Evolutionary conservation across 2,113 vertebrate genomes (phyloP).

Genomic region (Ornithorhynchus anatinus): DNA sequence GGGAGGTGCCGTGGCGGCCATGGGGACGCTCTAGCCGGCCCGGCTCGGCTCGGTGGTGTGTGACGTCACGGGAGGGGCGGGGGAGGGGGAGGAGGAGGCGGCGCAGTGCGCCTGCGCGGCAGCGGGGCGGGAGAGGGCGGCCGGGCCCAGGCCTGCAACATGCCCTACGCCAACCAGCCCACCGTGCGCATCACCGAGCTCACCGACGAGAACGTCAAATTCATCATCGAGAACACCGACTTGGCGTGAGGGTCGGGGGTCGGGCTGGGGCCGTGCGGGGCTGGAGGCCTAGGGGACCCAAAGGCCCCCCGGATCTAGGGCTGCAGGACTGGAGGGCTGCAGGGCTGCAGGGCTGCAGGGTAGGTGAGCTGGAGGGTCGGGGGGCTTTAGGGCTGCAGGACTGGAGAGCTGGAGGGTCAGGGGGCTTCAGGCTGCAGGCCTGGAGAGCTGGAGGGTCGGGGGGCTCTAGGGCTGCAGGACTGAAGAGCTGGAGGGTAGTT

Average conservation of each 20-base stretch:
- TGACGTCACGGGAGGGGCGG: not conserved
- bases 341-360: not conserved
- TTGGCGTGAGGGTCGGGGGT: constrained; percentile 82
- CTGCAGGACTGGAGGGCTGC: rapidly evolving
- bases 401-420: not conserved
- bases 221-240: constrained; percentile 96
- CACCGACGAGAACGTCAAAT: constrained; percentile 95
- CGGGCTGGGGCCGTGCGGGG: not conserved
- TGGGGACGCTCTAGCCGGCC: not conserved
- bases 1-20: rapidly evolving
- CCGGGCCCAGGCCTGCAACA: constrained; percentile 7
- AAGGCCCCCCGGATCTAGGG: no score
- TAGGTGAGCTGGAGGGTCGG: not conserved
- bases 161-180: constrained; percentile 98
- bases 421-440: not conserved
- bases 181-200: constrained; percentile 95
- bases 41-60: not conserved
- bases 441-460: rapidly evolving
- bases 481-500: not conserved
- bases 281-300: not conserved
- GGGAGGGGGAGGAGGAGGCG: not conserved
- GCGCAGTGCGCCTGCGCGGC: rapidly evolving
- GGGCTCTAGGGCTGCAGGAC: rapidly evolving
- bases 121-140: rapidly evolving
- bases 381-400: not conserved